Percentiles rank a stretch among this genome's conserved stretches.
phyloP scores from a whole-genome alignment of 1,140 invertebrate species.

The Conopomorpha cramerella region DNA sequence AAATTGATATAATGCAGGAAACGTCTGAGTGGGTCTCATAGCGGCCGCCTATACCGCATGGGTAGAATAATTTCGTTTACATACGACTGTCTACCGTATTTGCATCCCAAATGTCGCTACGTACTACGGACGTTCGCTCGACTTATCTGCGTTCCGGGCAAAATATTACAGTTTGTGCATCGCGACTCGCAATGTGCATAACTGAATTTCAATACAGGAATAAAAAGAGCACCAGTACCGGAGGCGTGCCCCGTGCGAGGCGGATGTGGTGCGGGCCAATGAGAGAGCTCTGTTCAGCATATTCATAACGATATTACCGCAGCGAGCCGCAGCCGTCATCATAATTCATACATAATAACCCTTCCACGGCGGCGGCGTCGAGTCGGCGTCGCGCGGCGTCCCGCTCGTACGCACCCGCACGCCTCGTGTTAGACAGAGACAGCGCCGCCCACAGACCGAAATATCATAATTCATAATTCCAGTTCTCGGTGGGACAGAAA shows the following conservation, averaged over 20 bases:
- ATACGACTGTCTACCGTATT: conserved; percentile 52
- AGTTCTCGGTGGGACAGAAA: no score
- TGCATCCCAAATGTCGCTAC: conserved; percentile 55
- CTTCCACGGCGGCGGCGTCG: conserved; percentile 35
- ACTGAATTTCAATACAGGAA: conserved; percentile 56
- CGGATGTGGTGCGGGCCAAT: conserved; percentile 51
- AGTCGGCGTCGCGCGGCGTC: conserved; percentile 35
- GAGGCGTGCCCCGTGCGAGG: conserved; percentile 51
- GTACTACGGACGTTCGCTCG: conserved; percentile 36
- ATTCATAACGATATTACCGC: conserved; percentile 60
- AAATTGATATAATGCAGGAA: conserved; percentile 60
- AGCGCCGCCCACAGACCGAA: conserved; percentile 19
- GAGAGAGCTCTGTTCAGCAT: conserved; percentile 43
- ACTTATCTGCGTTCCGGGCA: conserved; percentile 43
- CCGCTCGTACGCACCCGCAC: conserved; percentile 24
- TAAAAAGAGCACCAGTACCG: conserved; percentile 52
- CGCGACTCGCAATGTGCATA: conserved; percentile 51
- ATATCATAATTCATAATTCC: conserved; percentile 59
- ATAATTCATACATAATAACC: conserved; percentile 62
- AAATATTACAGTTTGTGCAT: conserved; percentile 59
- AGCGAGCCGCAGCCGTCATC: conserved; percentile 49
- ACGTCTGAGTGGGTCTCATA: conserved; percentile 56
- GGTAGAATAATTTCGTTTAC: conserved; percentile 57
- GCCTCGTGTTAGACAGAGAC: conserved; percentile 34
- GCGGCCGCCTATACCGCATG: conserved; percentile 44